These are phyloP conservation scores for Heteronetta atricapilla DNA, from an alignment of 2,113 vertebrate species.

Conservation along the genomic window DNA sequence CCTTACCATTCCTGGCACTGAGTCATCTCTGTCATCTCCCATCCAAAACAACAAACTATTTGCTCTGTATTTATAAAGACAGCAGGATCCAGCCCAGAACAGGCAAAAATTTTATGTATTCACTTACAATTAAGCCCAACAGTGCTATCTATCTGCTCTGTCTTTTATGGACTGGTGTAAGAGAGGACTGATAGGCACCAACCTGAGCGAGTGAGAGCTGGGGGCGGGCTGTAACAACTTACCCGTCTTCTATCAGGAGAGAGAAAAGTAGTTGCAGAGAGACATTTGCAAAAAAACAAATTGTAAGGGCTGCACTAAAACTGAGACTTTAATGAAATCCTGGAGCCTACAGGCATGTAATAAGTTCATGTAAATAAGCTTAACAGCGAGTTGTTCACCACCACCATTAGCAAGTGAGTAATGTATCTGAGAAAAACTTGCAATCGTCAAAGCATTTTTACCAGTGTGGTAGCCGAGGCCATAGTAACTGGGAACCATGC, in stretches of 20 bases:
- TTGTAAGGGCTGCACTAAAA: background rate
- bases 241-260: background rate
- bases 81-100: background rate
- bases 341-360: background rate
- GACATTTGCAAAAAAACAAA: background rate
- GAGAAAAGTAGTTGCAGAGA: background rate
- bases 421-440: slow-evolving; percentile 21
- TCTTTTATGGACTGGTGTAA: background rate
- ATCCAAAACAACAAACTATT: background rate
- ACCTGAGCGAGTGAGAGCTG: background rate
- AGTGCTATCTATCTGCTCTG: background rate
- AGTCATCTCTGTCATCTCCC: background rate
- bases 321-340: slow-evolving; percentile 8
- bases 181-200: background rate
- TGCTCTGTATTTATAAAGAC: background rate
- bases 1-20: background rate
- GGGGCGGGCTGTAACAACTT: background rate
- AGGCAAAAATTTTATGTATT: background rate
- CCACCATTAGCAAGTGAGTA: slow-evolving; percentile 11
- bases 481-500: slow-evolving; percentile 5
- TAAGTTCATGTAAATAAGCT: slow-evolving; percentile 45
- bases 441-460: background rate
- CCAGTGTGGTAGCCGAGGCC: background rate
- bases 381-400: slow-evolving; percentile 19
- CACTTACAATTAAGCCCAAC: background rate